Evolutionary conservation across 1,140 invertebrate genomes (phyloP).

Genomic region (Platorchestia sp.): DNA sequence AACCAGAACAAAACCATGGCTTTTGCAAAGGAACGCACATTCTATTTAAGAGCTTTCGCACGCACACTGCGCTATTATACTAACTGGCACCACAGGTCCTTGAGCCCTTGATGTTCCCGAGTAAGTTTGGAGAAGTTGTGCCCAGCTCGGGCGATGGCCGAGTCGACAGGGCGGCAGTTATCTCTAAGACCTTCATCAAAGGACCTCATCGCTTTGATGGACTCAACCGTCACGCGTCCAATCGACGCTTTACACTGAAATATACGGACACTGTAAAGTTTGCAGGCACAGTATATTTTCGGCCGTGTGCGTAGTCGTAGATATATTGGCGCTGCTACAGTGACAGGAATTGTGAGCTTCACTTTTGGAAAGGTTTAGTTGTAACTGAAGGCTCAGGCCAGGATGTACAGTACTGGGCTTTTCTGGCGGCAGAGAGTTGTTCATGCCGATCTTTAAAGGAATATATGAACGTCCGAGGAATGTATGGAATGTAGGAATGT

Average conservation of each 20-base stretch:
- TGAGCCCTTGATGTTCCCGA: neutral
- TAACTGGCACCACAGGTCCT: neutral
- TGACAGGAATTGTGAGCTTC: neutral
- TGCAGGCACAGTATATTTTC: neutral
- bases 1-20: no score
- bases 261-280: no score
- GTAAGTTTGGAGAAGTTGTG: neutral
- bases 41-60: no score
- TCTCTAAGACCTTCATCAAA: constrained; percentile 36
- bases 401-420: no score
- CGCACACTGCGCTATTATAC: no score
- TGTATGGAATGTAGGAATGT: no score
- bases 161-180: neutral
- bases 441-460: neutral
- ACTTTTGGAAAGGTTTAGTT: neutral
- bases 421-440: neutral
- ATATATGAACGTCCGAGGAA: neutral
- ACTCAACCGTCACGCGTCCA: neutral
- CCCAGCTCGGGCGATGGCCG: neutral
- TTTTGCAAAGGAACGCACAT: no score
- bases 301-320: neutral
- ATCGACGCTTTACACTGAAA: neutral
- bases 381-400: no score
- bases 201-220: constrained; percentile 2
- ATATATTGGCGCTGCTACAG: neutral